Percentiles rank a stretch among this genome's conserved stretches.
These are phyloP conservation scores for Sibirionetta formosa DNA, from an alignment of 2,797 vertebrate genomes.

Conservation along the genomic window DNA sequence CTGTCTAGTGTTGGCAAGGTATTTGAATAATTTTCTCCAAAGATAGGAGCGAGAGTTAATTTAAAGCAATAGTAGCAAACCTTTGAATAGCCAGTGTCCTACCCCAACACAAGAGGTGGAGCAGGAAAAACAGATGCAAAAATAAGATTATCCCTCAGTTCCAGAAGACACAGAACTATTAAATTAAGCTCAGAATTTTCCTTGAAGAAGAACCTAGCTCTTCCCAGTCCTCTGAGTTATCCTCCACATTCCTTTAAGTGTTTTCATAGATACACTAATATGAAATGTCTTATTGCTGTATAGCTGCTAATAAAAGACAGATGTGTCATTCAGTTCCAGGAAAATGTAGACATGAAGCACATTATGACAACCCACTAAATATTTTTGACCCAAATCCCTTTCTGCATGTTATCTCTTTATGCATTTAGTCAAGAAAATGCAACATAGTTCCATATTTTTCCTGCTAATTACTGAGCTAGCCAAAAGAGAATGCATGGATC, in stretches of 20 bases:
- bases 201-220: conserved; percentile 5
- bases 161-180: not conserved
- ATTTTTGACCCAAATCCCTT: conserved; percentile 12
- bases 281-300: not conserved
- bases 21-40: not conserved
- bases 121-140: not conserved
- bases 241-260: conserved; percentile 27
- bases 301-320: conserved; percentile 58
- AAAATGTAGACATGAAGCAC: conserved; percentile 30
- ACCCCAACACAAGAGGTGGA: not conserved
- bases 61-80: not conserved
- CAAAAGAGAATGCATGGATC: not conserved
- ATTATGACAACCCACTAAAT: conserved; percentile 28
- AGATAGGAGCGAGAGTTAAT: not conserved
- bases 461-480: not conserved
- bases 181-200: conserved; percentile 1
- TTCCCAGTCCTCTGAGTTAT: conserved; percentile 12
- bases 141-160: not conserved
- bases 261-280: conserved; percentile 31
- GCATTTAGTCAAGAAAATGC: not conserved
- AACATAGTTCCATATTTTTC: not conserved
- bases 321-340: conserved; percentile 49
- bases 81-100: not conserved
- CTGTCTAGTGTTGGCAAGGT: not conserved
- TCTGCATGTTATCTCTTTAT: not conserved